A percentile compares a stretch with the other conserved stretches of the same genome.
Conservation (phyloP, 2,113 vertebrate species). For the Corydoras maculifer region DNA sequence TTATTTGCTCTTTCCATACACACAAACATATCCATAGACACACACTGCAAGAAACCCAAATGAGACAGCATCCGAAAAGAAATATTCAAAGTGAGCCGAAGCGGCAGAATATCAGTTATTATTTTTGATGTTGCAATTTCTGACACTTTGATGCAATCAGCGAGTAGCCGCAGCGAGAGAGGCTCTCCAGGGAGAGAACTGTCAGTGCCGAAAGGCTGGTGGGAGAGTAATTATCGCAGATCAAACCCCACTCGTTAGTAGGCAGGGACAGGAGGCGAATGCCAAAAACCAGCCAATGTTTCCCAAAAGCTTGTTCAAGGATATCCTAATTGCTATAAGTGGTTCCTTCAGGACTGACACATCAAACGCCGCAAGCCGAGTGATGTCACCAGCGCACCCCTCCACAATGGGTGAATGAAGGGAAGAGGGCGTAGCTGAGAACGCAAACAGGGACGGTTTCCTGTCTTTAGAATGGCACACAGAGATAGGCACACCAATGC, state of each 20-base stretch:
- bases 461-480: constrained; percentile 44
- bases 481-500: constrained; percentile 21
- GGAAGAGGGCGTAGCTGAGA: constrained; percentile 57
- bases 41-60: constrained; percentile 61
- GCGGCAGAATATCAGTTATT: constrained; percentile 76
- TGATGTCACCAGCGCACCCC: constrained; percentile 76
- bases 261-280: constrained; percentile 78
- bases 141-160: constrained; percentile 76
- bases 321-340: constrained; percentile 99
- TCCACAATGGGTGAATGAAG: constrained; percentile 59
- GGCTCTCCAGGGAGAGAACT: constrained; percentile 73
- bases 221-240: constrained; percentile 92
- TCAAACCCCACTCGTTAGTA: constrained; percentile 83
- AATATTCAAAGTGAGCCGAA: constrained; percentile 69
- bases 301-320: constrained; percentile 96
- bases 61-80: constrained; percentile 72
- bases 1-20: constrained; percentile 65
- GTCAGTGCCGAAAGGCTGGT: constrained; percentile 78
- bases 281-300: constrained; percentile 84
- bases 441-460: constrained; percentile 56
- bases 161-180: constrained; percentile 66
- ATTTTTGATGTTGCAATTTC: constrained; percentile 83
- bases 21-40: constrained; percentile 17
- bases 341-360: constrained; percentile 84
- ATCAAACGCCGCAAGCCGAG: constrained; percentile 81